Evolutionary conservation across 2,888 invertebrate species (phyloP).

Genomic region (Atethmia centrago): DNA sequence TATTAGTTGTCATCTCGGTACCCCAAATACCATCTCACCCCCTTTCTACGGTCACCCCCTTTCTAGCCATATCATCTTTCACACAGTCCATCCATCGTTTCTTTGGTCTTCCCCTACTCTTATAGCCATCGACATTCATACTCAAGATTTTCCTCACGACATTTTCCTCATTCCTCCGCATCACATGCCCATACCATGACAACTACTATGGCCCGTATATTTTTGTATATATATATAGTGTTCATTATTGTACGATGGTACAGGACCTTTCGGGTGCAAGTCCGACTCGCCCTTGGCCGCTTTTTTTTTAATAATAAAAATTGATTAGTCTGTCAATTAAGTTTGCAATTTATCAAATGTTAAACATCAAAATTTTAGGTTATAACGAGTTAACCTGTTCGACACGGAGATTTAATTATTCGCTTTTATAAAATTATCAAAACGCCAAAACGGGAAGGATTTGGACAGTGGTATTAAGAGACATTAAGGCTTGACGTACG

Average conservation of each 20-base stretch:
- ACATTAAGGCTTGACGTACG: background rate
- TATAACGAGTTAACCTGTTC: conserved; percentile 22
- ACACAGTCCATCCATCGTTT: too few relatives aligned
- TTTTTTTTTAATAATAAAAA: conserved; percentile 38
- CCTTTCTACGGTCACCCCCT: too few relatives aligned
- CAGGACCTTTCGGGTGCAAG: background rate
- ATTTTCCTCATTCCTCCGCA: too few relatives aligned
- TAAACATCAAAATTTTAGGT: conserved; percentile 37
- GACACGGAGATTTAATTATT: conserved; percentile 45
- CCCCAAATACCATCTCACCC: too few relatives aligned
- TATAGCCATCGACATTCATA: too few relatives aligned
- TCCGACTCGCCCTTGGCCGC: background rate
- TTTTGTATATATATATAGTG: too few relatives aligned
- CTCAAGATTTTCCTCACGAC: too few relatives aligned
- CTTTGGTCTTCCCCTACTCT: too few relatives aligned
- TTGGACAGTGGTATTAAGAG: conserved; percentile 34
- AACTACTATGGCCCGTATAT: too few relatives aligned
- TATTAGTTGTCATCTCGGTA: too few relatives aligned
- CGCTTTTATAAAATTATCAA: conserved; percentile 31
- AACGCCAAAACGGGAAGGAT: conserved; percentile 22
- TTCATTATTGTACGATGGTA: background rate
- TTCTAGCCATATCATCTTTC: too few relatives aligned
- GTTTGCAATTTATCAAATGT: conserved; percentile 50
- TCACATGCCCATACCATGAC: too few relatives aligned
- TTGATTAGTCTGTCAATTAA: conserved; percentile 67